Evolutionary conservation across 2,797 vertebrate genomes (phyloP).

Genomic region (Squalus acanthias): DNA sequence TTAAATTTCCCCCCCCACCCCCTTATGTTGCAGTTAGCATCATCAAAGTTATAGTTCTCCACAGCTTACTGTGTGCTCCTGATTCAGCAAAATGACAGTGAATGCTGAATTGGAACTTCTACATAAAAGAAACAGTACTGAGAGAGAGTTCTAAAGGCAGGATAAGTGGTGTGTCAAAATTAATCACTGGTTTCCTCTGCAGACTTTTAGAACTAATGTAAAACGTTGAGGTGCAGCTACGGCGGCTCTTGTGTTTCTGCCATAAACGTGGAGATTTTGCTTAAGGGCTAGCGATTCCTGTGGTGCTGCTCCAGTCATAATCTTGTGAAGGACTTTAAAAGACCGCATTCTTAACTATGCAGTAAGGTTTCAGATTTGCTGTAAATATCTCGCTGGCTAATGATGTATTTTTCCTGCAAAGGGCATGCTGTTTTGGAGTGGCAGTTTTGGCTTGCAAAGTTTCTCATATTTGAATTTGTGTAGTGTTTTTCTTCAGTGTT

Average conservation of each 20-base stretch:
- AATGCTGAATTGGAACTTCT: background rate
- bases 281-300: background rate
- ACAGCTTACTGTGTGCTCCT: too few relatives aligned
- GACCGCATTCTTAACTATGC: background rate
- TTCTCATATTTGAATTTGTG: background rate
- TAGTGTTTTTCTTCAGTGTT: background rate
- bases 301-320: constrained; percentile 25
- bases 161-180: constrained; percentile 16
- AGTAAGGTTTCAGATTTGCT: background rate
- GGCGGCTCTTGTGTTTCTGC: background rate
- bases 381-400: background rate
- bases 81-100: background rate
- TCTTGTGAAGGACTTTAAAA: constrained; percentile 12
- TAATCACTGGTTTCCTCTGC: background rate
- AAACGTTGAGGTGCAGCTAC: background rate
- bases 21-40: background rate
- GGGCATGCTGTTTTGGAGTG: background rate
- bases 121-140: background rate
- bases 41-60: background rate
- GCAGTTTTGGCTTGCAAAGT: background rate
- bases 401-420: background rate
- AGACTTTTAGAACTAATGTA: background rate
- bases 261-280: background rate
- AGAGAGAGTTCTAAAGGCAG: background rate
- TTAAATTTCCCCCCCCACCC: too few relatives aligned